These are phyloP conservation scores for Drosophila mayaguana DNA, from an alignment of 2,888 invertebrate species.

Conservation along the genomic window DNA sequence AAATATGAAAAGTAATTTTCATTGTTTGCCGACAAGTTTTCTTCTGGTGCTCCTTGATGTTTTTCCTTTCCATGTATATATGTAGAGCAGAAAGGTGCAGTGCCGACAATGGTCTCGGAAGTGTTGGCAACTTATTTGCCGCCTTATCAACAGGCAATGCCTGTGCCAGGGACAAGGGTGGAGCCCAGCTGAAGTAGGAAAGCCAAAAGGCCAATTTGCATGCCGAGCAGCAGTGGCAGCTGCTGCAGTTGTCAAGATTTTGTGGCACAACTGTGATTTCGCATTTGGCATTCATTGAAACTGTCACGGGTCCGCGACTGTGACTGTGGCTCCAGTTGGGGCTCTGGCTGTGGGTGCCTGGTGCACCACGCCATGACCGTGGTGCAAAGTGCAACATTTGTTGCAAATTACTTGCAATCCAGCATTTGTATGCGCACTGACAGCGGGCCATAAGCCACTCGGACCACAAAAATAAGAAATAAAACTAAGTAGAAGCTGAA, in stretches of 20 bases:
- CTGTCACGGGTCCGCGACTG: constrained; percentile 45
- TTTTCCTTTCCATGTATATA: constrained; percentile 4
- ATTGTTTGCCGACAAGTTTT: constrained; percentile 53
- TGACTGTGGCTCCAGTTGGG: neutral
- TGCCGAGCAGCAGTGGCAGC: constrained; percentile 25
- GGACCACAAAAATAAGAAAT: constrained; percentile 4
- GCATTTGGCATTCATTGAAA: constrained; percentile 68
- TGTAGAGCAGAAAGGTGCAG: constrained; percentile 9
- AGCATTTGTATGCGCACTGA: constrained; percentile 52
- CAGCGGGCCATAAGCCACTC: constrained; percentile 24
- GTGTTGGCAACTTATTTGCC: constrained; percentile 30
- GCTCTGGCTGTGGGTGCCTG: neutral
- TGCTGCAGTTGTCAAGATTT: constrained; percentile 41
- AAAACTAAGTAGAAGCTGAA: neutral
- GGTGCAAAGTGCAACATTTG: constrained; percentile 46
- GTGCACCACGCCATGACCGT: constrained; percentile 2
- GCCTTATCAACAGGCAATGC: constrained; percentile 32
- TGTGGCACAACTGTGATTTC: constrained; percentile 49
- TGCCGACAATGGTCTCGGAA: constrained; percentile 18
- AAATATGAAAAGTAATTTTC: constrained; percentile 75
- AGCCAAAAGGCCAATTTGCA: constrained; percentile 54
- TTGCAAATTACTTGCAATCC: constrained; percentile 54
- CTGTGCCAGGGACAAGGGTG: neutral
- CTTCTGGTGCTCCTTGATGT: neutral
- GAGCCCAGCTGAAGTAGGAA: constrained; percentile 1